Evolutionary conservation across 2,113 vertebrate genomes (phyloP).

Genomic region (Silurus meridionalis): DNA sequence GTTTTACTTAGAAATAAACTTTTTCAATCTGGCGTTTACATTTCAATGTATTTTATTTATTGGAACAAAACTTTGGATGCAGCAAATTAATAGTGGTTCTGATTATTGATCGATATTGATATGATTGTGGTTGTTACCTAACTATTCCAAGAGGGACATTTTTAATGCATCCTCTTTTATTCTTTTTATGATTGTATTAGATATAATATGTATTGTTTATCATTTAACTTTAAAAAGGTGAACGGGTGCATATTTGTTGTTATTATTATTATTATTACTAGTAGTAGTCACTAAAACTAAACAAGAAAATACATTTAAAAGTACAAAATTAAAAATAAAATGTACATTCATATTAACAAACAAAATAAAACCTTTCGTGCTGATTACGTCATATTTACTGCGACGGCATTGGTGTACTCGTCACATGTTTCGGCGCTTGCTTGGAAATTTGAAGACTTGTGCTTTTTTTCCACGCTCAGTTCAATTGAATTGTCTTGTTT

Average conservation of each 20-base stretch:
- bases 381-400: conserved; percentile 30
- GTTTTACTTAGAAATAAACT: not conserved
- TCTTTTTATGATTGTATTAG: not conserved
- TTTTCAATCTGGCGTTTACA: not conserved
- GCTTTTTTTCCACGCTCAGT: not conserved
- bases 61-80: not conserved
- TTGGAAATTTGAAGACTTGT: not conserved
- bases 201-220: not conserved
- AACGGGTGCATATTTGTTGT: not conserved
- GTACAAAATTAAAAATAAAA: not conserved
- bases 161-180: not conserved
- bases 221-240: not conserved
- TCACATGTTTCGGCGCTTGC: conserved; percentile 32
- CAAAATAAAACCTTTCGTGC: not conserved
- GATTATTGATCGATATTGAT: too few species aligned
- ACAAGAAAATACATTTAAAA: not conserved
- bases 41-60: not conserved
- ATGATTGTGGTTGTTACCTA: not conserved
- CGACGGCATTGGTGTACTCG: conserved; percentile 19
- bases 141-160: not conserved
- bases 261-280: not conserved
- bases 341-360: not conserved
- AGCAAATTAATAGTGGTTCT: not conserved
- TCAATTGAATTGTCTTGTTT: not conserved
- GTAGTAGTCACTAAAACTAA: not conserved